Conservation (phyloP, 1,140 invertebrate genomes). For the Palaemon carinicauda region DNA sequence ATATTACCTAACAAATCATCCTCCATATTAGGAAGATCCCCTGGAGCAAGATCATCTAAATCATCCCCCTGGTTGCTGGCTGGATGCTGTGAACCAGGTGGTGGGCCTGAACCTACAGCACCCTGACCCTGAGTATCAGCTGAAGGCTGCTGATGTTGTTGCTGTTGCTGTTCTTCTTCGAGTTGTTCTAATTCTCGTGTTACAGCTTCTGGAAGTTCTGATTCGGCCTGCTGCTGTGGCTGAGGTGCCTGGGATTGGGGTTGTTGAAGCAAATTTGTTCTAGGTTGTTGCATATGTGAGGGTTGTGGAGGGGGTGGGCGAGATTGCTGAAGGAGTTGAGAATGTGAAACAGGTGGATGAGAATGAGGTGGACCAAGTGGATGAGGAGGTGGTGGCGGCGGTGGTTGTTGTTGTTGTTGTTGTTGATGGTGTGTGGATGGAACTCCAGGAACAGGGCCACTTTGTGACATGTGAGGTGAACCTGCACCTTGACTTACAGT, state of each 20-base stretch:
- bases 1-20: slow-evolving; percentile 41
- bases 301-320: slow-evolving; percentile 4
- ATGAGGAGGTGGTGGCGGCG: slow-evolving; percentile 3
- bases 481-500: slow-evolving; percentile 43
- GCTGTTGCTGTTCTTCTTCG: slow-evolving; percentile 48
- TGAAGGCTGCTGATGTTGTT: slow-evolving; percentile 22
- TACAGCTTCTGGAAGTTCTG: slow-evolving; percentile 45
- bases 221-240: slow-evolving; percentile 32
- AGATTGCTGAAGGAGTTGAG: slow-evolving; percentile 17
- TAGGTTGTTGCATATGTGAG: neutral
- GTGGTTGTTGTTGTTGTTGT: too few relatives aligned
- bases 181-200: slow-evolving; percentile 45
- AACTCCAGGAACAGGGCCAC: slow-evolving; percentile 28
- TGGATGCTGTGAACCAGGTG: neutral
- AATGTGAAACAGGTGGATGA: slow-evolving; percentile 1
- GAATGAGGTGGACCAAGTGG: slow-evolving; percentile 9
- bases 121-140: neutral
- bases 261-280: neutral
- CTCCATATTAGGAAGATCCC: slow-evolving; percentile 45
- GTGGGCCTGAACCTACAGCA: neutral
- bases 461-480: slow-evolving; percentile 20
- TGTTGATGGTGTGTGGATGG: slow-evolving; percentile 38
- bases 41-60: slow-evolving; percentile 27
- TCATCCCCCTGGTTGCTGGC: slow-evolving; percentile 24
- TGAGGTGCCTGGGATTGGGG: neutral